Base-by-base conservation (phyloP, 2,797 vertebrate genomes). In the Melopsittacus undulatus region DNA sequence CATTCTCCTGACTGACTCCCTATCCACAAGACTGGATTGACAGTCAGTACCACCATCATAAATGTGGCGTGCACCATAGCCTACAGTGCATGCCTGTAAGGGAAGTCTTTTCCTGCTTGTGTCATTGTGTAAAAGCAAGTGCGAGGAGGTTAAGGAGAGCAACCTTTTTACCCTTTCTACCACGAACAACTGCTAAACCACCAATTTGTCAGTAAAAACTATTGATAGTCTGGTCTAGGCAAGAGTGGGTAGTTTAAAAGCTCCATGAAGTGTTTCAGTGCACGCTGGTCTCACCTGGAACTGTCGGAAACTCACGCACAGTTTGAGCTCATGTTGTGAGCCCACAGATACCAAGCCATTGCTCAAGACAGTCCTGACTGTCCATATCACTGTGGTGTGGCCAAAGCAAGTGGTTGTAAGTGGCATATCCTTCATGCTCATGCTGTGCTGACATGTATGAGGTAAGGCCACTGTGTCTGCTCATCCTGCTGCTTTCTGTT, bases 51-150 rank as follows among this genome's bases (percentile, higher is more conserved):
- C 52, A 57, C 7, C 13, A 75, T 13, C 11, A 75, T 57, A 83
- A 84, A 42, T 0, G 1, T 5, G 36, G 30, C 19, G 6, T 64
- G 18, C 0, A 0, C 38, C 57, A 21, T 24, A 56, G 46, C 30
- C 67, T 40, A 13, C 43, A 66, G 38, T 8, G 8, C 11, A 7
- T 7, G n/a, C 21, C 32, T 1, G 0, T 26, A 48, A 40, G 9
- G 64, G 18, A 16, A 86, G 5, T 21, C 40, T 7, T 43, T 3
- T 66, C 62, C 69, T 76, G 1, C 42, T 36, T 45, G 12, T 38
- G 38, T 10, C 36, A 20, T 45, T 49, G 76, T 48, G 19, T 8
- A 52, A 81, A 81, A 62, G 12, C 18, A 36, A 45, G 17, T 34
- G 40, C 27, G 15, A 86, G 24, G 26, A 52, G 11, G 19, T 5